These are phyloP conservation scores for Resseliella maxima DNA, from an alignment of 2,888 invertebrate species.

Conservation along the genomic window DNA sequence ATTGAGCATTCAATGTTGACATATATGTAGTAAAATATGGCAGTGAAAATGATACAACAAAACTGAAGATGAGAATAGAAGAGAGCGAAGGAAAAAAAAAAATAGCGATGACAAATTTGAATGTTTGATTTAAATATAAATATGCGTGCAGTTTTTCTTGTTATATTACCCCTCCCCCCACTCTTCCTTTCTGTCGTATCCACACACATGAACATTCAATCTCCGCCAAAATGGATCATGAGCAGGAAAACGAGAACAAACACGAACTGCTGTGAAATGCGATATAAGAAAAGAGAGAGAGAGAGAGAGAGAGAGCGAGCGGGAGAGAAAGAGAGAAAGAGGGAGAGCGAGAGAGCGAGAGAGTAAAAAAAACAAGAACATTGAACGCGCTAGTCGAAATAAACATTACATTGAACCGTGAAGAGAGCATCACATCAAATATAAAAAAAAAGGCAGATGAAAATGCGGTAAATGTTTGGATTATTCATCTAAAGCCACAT, in stretches of 20 bases:
- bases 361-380: neutral
- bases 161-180: neutral
- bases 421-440: conserved; percentile 31
- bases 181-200: neutral
- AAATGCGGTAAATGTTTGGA: conserved; percentile 55
- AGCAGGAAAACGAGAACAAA: neutral
- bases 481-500: conserved; percentile 55
- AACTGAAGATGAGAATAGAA: neutral
- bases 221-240: neutral
- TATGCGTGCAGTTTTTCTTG: conserved; percentile 51
- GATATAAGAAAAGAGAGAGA: neutral
- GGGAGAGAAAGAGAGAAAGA: neutral
- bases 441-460: conserved; percentile 36
- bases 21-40: neutral
- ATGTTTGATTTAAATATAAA: conserved; percentile 55
- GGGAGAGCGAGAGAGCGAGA: neutral
- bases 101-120: conserved; percentile 51
- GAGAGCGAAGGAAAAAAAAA: neutral
- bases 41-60: neutral
- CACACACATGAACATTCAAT: conserved; percentile 38
- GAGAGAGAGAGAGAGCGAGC: neutral
- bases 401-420: neutral
- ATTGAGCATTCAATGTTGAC: conserved; percentile 29
- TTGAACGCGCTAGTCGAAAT: neutral
- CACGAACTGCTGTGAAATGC: neutral